phyloP scores from a whole-genome alignment of 2,113 vertebrate species.

The Odontophorus gujanensis region DNA sequence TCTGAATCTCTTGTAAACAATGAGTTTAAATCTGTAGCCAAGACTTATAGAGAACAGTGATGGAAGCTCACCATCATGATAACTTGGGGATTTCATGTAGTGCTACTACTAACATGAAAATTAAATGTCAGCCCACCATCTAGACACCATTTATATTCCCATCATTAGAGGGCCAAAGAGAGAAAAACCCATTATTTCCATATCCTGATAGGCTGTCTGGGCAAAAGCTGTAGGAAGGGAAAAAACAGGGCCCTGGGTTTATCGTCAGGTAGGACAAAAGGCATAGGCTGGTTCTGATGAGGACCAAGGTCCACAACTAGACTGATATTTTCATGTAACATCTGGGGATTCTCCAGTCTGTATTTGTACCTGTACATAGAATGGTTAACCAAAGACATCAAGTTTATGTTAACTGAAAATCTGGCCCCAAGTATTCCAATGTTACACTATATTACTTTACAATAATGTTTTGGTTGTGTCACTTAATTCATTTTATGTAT shows the following conservation, averaged over 20 bases:
- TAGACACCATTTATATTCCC: constrained; percentile 45
- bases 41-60: constrained; percentile 45
- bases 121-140: constrained; percentile 53
- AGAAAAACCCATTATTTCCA: constrained; percentile 38
- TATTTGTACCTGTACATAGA: not conserved
- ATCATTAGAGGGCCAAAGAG: constrained; percentile 44
- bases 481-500: not conserved
- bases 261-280: not conserved
- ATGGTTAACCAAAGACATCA: not conserved
- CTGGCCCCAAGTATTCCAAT: fast-evolving
- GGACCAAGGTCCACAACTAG: not conserved
- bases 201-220: not conserved
- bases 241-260: not conserved
- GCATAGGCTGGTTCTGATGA: not conserved
- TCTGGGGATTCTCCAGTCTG: not conserved
- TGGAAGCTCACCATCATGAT: constrained; percentile 57
- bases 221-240: not conserved
- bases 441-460: not conserved
- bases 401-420: not conserved
- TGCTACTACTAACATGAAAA: constrained; percentile 47
- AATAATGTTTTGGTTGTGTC: not conserved
- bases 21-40: constrained; percentile 44
- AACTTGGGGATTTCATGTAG: constrained; percentile 45
- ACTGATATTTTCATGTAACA: not conserved
- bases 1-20: constrained; percentile 27